phyloP scores from a whole-genome alignment of 2,797 vertebrate genomes.

The Bradypus variegatus region DNA sequence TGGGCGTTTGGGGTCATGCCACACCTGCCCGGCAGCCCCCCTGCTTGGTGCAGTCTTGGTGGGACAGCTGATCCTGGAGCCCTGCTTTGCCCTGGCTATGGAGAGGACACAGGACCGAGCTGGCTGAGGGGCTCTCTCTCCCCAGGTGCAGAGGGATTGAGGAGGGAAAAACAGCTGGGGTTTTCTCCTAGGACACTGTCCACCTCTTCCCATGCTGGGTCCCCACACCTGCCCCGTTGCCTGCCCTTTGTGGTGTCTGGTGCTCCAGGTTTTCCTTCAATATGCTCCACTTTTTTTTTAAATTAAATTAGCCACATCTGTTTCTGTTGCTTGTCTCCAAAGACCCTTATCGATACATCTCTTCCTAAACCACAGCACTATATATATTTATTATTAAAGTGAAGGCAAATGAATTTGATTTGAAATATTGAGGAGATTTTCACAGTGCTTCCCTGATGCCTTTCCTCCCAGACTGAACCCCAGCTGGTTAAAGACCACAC shows the following conservation, averaged over 20 bases:
- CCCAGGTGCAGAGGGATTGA: background rate
- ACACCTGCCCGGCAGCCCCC: background rate
- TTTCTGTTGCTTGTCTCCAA: background rate
- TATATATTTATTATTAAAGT: background rate
- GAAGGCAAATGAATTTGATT: background rate
- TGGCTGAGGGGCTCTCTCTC: background rate
- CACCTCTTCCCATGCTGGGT: background rate
- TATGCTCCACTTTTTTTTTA: background rate
- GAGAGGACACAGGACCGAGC: background rate
- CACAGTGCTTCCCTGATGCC: background rate
- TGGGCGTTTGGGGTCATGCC: background rate
- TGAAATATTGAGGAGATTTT: background rate
- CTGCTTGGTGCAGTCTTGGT: background rate
- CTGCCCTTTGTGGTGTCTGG: background rate
- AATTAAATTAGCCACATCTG: background rate
- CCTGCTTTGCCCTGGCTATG: background rate
- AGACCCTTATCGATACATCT: background rate
- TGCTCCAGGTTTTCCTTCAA: background rate
- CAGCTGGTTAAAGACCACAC: background rate
- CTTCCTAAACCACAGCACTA: background rate
- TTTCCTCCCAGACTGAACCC: background rate
- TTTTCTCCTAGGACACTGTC: background rate
- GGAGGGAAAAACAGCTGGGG: background rate
- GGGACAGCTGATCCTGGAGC: background rate
- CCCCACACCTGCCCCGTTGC: background rate